A percentile compares a stretch with the other conserved stretches of the same genome.
Conservation (phyloP, 2,888 invertebrate species). For the Aromia moschata region DNA sequence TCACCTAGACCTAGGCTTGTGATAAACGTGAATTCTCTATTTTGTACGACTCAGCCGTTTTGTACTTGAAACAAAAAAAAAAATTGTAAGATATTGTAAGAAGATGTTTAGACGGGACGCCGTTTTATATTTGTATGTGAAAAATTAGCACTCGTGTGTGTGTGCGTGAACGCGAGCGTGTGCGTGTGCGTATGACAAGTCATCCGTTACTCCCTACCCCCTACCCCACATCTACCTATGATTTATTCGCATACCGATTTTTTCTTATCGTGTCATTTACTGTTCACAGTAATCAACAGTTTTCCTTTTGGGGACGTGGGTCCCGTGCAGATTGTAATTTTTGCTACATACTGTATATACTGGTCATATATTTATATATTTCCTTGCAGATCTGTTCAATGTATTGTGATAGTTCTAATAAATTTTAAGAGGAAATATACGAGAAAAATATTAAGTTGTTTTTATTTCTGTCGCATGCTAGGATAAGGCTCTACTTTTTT, state of each 20-base stretch:
- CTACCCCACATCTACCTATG: not conserved
- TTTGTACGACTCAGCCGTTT: slow-evolving; percentile 49
- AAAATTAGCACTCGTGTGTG: slow-evolving; percentile 22
- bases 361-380: slow-evolving; percentile 54
- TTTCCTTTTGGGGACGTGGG: slow-evolving; percentile 19
- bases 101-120: slow-evolving; percentile 36
- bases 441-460: too few species aligned
- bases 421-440: slow-evolving; percentile 41
- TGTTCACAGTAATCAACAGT: too few species aligned
- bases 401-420: slow-evolving; percentile 48
- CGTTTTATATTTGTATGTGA: slow-evolving; percentile 35
- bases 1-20: slow-evolving; percentile 53
- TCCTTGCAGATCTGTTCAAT: slow-evolving; percentile 44
- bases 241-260: slow-evolving; percentile 9
- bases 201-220: slow-evolving; percentile 17
- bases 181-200: slow-evolving; percentile 6
- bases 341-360: slow-evolving; percentile 57
- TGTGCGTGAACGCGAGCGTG: slow-evolving; percentile 3
- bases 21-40: slow-evolving; percentile 50
- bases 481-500: too few species aligned
- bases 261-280: too few species aligned
- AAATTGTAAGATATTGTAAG: slow-evolving; percentile 44
- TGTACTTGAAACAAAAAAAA: slow-evolving; percentile 40
- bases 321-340: slow-evolving; percentile 49
- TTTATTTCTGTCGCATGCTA: too few species aligned